These are phyloP conservation scores for Syndactyla subalaris DNA, from an alignment of 2,797 vertebrate genomes.

Conservation along the genomic window DNA sequence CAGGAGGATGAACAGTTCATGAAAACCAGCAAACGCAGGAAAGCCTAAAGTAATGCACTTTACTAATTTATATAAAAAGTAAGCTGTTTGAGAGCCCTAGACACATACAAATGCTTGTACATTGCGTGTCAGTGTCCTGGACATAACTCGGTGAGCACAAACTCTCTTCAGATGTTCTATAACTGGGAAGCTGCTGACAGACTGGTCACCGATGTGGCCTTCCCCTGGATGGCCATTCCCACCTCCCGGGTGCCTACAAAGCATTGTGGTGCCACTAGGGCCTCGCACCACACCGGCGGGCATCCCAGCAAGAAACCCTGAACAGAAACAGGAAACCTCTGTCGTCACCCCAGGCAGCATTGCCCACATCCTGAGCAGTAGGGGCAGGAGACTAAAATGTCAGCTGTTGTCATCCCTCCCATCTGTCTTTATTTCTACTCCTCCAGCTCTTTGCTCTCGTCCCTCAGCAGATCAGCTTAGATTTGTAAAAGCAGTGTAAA, in stretches of 20 bases:
- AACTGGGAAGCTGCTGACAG: fast-evolving
- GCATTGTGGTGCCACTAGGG: fast-evolving
- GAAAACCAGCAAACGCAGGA: background rate
- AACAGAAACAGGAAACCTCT: background rate
- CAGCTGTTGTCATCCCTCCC: background rate
- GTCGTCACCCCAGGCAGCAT: background rate
- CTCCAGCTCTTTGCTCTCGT: background rate
- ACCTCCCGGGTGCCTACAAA: background rate
- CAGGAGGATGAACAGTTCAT: background rate
- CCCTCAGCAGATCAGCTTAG: background rate
- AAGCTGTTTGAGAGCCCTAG: background rate
- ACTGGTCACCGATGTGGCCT: fast-evolving
- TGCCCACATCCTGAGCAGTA: background rate
- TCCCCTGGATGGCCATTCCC: fast-evolving
- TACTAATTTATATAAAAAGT: background rate
- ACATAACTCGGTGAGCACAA: background rate
- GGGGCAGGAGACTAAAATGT: background rate
- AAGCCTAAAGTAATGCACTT: background rate
- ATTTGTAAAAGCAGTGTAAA: background rate
- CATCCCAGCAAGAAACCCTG: background rate
- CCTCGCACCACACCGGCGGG: background rate
- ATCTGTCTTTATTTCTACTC: background rate
- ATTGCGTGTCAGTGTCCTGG: background rate
- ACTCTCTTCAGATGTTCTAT: background rate
- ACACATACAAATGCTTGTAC: background rate